Evolutionary conservation across 2,113 vertebrate genomes (phyloP).

Genomic region (Plecturocebus donacophilus): DNA sequence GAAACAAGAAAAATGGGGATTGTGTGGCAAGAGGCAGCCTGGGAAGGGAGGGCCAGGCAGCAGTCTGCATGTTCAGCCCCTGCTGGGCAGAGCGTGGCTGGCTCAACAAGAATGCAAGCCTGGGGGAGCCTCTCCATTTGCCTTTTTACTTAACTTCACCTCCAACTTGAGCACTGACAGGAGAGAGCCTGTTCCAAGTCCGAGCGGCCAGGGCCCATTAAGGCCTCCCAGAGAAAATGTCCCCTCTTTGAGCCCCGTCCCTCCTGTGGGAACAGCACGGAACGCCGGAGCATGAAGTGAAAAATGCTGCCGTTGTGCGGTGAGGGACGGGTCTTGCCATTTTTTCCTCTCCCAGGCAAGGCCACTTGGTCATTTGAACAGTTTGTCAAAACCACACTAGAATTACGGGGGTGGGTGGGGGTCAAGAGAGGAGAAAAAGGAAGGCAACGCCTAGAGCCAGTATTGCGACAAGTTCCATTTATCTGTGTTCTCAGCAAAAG

Average conservation of each 20-base stretch:
- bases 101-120: fast-evolving
- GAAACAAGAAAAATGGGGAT: constrained; percentile 67
- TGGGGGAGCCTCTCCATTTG: not conserved
- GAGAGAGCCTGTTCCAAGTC: not conserved
- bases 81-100: not conserved
- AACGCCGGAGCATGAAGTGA: not conserved
- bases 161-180: fast-evolving
- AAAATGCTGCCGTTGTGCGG: not conserved
- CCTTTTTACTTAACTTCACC: not conserved
- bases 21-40: not conserved
- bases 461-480: constrained; percentile 63
- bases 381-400: constrained; percentile 34
- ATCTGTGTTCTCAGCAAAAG: constrained; percentile 58
- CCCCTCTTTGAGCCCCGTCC: not conserved
- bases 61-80: not conserved
- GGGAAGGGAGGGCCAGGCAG: not conserved
- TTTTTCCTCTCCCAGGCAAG: not conserved
- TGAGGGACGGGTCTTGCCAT: not conserved
- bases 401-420: constrained; percentile 71
- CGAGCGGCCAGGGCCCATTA: not conserved
- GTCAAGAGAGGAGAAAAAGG: constrained; percentile 64
- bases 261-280: not conserved
- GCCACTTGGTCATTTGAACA: constrained; percentile 24
- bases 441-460: constrained; percentile 62
- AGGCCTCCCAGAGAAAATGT: not conserved